phyloP scores from a whole-genome alignment of 2,113 vertebrate genomes.

The Pseudorhombus dupliciocellatus region DNA sequence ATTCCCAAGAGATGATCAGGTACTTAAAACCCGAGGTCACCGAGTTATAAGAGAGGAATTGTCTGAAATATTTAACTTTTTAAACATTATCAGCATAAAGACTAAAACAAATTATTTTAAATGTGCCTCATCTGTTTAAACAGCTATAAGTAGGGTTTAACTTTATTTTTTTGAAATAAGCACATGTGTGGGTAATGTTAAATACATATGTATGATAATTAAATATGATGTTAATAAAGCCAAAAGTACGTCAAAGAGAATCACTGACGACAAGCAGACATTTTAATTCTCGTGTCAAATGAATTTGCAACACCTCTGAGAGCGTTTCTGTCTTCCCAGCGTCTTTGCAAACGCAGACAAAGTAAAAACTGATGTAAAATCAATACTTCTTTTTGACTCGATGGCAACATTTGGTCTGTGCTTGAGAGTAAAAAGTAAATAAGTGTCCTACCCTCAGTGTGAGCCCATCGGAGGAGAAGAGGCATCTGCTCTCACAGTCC shows the following conservation, averaged over 20 bases:
- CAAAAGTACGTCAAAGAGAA: not conserved
- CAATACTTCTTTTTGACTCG: not conserved
- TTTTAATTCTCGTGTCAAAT: not conserved
- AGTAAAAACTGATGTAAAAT: not conserved
- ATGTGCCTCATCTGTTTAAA: too few relatives aligned
- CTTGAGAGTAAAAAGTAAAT: not conserved
- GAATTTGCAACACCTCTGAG: not conserved
- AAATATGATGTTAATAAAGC: not conserved
- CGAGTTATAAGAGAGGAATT: not conserved
- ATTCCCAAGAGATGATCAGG: constrained; percentile 48
- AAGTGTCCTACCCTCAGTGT: constrained; percentile 42
- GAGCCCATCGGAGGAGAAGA: constrained; percentile 23
- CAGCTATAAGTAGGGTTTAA: too few relatives aligned
- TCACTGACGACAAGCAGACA: not conserved
- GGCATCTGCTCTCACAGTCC: constrained; percentile 26
- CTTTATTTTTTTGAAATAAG: too few relatives aligned
- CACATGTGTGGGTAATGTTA: not conserved
- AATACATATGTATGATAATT: not conserved
- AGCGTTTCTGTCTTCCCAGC: not conserved
- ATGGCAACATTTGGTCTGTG: not conserved
- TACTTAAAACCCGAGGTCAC: constrained; percentile 3
- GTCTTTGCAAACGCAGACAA: not conserved
- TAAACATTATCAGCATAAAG: not conserved
- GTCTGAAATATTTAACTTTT: not conserved
- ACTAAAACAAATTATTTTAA: too few relatives aligned